phyloP scores from a whole-genome alignment of 2,797 vertebrate genomes.

The Enteromius mattozi region DNA sequence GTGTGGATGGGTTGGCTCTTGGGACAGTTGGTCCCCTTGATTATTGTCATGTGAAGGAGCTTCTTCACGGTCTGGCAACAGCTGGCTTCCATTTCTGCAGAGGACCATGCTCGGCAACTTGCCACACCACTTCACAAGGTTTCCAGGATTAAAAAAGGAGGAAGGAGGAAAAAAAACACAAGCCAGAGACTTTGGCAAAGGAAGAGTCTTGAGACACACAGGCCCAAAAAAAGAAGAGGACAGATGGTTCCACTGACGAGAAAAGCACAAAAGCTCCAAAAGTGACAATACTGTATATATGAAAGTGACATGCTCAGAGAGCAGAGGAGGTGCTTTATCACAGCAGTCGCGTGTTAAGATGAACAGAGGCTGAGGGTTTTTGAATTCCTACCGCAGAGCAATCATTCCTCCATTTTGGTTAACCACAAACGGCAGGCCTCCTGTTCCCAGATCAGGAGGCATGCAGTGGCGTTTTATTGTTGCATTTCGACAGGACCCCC shows the following conservation, averaged over 20 bases:
- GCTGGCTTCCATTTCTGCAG: slow-evolving; percentile 75
- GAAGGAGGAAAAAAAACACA: slow-evolving; percentile 71
- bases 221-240: slow-evolving; percentile 93
- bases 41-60: slow-evolving; percentile 65
- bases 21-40: slow-evolving; percentile 32
- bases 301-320: slow-evolving; percentile 66
- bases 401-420: slow-evolving; percentile 96
- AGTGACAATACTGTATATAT: slow-evolving; percentile 74
- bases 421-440: slow-evolving; percentile 86
- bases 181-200: slow-evolving; percentile 93
- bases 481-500: slow-evolving; percentile 78
- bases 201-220: slow-evolving; percentile 84
- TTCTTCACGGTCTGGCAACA: slow-evolving; percentile 80
- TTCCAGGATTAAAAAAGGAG: slow-evolving; percentile 89
- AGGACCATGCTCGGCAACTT: slow-evolving; percentile 79
- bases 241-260: slow-evolving; percentile 97
- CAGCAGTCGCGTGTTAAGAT: background rate
- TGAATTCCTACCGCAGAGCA: slow-evolving; percentile 91
- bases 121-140: slow-evolving; percentile 92
- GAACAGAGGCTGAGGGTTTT: slow-evolving; percentile 70
- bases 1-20: slow-evolving; percentile 42
- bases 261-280: slow-evolving; percentile 84
- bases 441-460: slow-evolving; percentile 83
- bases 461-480: slow-evolving; percentile 76
- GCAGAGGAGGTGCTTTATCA: slow-evolving; percentile 34